These are phyloP conservation scores for Phortica okadai DNA, from an alignment of 2,888 invertebrate species.

Conservation along the genomic window DNA sequence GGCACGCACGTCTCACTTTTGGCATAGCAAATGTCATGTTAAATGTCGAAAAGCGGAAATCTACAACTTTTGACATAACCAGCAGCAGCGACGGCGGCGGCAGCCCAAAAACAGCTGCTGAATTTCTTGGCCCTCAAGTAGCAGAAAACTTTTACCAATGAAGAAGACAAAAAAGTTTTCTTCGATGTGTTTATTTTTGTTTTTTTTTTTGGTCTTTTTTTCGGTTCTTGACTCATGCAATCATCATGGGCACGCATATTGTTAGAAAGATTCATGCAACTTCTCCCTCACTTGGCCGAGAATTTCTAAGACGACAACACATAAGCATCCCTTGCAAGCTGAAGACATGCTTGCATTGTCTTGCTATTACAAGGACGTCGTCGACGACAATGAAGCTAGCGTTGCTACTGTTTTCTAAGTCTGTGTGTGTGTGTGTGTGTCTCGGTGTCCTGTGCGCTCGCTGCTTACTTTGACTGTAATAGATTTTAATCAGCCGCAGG, in stretches of 20 bases:
- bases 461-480: conserved; percentile 63
- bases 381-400: neutral
- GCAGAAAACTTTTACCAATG: neutral
- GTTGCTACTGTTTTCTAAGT: neutral
- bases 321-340: too few relatives aligned
- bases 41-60: neutral
- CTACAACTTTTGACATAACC: conserved; percentile 12
- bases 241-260: too few relatives aligned
- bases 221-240: neutral
- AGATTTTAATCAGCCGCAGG: conserved; percentile 73
- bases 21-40: neutral
- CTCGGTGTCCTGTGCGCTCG: neutral
- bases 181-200: conserved; percentile 2
- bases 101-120: conserved; percentile 23
- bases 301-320: too few relatives aligned
- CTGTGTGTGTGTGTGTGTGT: conserved; percentile 1
- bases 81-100: neutral
- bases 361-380: neutral
- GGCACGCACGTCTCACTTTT: conserved; percentile 1
- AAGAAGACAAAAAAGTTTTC: neutral
- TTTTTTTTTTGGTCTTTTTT: neutral
- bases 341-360: neutral
- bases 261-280: too few relatives aligned
- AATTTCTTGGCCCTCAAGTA: conserved; percentile 11
- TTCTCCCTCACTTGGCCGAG: too few relatives aligned